Conservation (phyloP, 2,797 vertebrate species). For the Hafferia zeledoni region DNA sequence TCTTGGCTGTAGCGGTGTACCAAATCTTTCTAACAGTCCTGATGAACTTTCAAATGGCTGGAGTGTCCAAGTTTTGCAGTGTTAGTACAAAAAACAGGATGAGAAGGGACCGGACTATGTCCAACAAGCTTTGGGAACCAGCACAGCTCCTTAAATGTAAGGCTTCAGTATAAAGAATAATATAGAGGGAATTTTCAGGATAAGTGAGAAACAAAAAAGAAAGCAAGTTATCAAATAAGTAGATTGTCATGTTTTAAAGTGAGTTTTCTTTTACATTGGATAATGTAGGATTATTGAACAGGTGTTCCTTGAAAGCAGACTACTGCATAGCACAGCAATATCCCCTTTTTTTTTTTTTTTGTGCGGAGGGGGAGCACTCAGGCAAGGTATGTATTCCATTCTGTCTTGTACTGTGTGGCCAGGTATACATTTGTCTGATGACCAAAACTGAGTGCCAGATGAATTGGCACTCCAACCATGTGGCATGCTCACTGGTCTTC, state of each 20-base stretch:
- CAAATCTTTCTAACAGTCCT: neutral
- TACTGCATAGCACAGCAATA: neutral
- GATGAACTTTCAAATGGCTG: neutral
- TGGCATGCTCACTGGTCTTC: neutral
- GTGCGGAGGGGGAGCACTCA: accelerated
- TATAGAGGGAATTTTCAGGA: neutral
- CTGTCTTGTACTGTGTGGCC: neutral
- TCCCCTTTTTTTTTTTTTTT: accelerated
- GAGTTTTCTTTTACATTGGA: neutral
- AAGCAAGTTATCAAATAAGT: neutral
- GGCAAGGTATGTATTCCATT: neutral
- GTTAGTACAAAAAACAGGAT: neutral
- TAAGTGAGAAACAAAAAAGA: neutral
- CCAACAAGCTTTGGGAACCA: neutral
- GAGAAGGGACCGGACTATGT: neutral
- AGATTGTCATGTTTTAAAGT: neutral
- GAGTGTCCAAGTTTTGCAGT: neutral
- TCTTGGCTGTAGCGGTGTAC: neutral
- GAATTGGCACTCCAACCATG: accelerated
- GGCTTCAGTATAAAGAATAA: neutral
- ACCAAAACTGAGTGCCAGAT: neutral
- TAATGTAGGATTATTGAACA: neutral
- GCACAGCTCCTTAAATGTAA: neutral
- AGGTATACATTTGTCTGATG: accelerated
- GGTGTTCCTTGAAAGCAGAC: neutral